A percentile compares a stretch with the other conserved stretches of the same genome.
phyloP scores from a whole-genome alignment of 2,113 vertebrate species.

The Rhea pennata region DNA sequence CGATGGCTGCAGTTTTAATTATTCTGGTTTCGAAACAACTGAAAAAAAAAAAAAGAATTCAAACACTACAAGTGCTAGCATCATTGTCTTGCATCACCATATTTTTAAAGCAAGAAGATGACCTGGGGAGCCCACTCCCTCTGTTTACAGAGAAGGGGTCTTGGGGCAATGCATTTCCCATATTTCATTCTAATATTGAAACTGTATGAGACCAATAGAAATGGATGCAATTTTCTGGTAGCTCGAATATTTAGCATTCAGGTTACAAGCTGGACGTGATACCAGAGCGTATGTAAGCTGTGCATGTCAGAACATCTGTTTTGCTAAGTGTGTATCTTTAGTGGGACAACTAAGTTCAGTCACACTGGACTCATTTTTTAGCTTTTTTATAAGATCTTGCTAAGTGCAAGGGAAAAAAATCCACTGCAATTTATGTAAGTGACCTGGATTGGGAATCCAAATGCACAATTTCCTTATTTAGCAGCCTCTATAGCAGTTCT shows the following conservation, averaged over 20 bases:
- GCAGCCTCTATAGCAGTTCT: not conserved
- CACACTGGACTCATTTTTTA: rapidly evolving
- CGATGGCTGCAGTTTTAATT: rapidly evolving
- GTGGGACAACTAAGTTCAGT: not conserved
- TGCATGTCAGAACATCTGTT: rapidly evolving
- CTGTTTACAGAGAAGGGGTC: not conserved
- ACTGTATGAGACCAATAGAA: not conserved
- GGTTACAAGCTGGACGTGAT: rapidly evolving
- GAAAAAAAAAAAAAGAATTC: no score
- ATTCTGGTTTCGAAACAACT: rapidly evolving
- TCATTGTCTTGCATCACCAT: rapidly evolving
- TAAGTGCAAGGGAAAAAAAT: not conserved
- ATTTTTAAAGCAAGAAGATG: no score
- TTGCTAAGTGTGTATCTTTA: rapidly evolving
- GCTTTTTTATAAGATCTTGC: not conserved
- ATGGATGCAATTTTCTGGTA: rapidly evolving
- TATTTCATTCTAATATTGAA: not conserved
- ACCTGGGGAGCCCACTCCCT: no score
- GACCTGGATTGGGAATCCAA: not conserved
- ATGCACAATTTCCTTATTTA: not conserved
- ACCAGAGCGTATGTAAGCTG: rapidly evolving
- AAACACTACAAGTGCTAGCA: not conserved
- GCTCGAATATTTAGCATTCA: not conserved
- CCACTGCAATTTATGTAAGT: not conserved
- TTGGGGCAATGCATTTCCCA: rapidly evolving